Base-by-base conservation (phyloP, 2,797 vertebrate genomes). In the Calcarius lapponicus region DNA sequence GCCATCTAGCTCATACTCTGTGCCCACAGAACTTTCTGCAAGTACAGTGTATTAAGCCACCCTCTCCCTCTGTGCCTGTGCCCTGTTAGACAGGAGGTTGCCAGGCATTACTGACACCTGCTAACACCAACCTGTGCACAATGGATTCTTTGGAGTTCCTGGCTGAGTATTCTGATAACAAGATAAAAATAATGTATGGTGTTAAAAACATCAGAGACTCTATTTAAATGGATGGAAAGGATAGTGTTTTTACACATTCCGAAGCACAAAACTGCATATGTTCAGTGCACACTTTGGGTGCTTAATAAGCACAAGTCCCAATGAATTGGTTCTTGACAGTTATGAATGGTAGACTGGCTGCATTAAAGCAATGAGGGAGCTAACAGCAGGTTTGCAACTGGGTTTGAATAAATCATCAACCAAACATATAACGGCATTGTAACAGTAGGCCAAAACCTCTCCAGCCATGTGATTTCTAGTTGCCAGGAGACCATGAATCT, bases 321-420 rank as follows among this genome's bases (percentile, higher is more conserved):
- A 94, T 98, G 98, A 98, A 98, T 98, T 95, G 90, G 88, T 98
- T 98, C 97, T 97, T 98, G 98, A 98, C 98, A 98, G 97, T 98
- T 98, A 98, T 97, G 98, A 99, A 98, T 98, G 98, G 98, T 97
- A 95, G 94, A 95, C 88, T 83, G 92, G 94, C 96, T 97, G 95
- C 96, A 97, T 98, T 98, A 98, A 98, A 97, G 96, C 97, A 97
- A 96, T 93, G 97, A 98, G 97, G 96, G 97, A 97, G 95, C 97
- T 97, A 98, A 97, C 96, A 97, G 97, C 97, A 96, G 96, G 94
- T 96, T 97, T 98, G 95, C 97, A 98, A 97, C 97, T 94, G 86
- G 87, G 89, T 97, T 98, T 98, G 96, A 98, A 98, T 98, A 98
- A 98, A 98, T 98, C 98, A 98, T 98, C 97, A 97, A 72, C 98